Conservation (phyloP, 1,140 invertebrate species). For the Samia ricini region DNA sequence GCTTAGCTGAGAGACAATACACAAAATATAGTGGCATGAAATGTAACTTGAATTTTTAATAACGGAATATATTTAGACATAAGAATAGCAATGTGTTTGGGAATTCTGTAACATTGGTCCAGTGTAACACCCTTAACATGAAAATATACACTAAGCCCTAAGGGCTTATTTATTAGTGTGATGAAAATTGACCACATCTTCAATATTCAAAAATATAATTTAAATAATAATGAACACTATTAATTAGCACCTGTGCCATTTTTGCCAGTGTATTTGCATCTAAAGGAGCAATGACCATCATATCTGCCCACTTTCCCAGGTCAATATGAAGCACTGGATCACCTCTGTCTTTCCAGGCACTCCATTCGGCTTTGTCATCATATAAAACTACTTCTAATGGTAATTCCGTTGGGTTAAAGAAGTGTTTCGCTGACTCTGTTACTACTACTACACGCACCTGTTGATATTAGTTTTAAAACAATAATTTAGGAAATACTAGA, state of each 20-base stretch:
- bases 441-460: conserved; percentile 86
- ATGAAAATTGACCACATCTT: too few relatives aligned
- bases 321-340: conserved; percentile 99
- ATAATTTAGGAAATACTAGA: not conserved
- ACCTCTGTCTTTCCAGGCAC: conserved; percentile 91
- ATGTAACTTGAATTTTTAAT: too few relatives aligned
- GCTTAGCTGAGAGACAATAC: too few relatives aligned
- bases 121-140: too few relatives aligned
- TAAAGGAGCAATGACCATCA: conserved; percentile 95
- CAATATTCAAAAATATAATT: too few relatives aligned
- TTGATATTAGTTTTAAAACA: conserved; percentile 33
- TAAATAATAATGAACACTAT: not conserved
- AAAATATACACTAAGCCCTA: too few relatives aligned
- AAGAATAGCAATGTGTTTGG: too few relatives aligned
- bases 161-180: too few relatives aligned
- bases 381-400: conserved; percentile 80
- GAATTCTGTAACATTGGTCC: too few relatives aligned
- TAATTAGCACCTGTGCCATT: conserved; percentile 82
- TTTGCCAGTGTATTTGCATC: conserved; percentile 99
- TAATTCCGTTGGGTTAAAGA: conserved; percentile 84
- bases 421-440: conserved; percentile 92
- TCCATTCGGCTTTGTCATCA: conserved; percentile 94
- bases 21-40: too few relatives aligned
- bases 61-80: too few relatives aligned
- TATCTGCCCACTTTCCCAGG: conserved; percentile 96